Conservation (phyloP, 1,140 invertebrate species). For the Hyposmocoma kahamanoa region DNA sequence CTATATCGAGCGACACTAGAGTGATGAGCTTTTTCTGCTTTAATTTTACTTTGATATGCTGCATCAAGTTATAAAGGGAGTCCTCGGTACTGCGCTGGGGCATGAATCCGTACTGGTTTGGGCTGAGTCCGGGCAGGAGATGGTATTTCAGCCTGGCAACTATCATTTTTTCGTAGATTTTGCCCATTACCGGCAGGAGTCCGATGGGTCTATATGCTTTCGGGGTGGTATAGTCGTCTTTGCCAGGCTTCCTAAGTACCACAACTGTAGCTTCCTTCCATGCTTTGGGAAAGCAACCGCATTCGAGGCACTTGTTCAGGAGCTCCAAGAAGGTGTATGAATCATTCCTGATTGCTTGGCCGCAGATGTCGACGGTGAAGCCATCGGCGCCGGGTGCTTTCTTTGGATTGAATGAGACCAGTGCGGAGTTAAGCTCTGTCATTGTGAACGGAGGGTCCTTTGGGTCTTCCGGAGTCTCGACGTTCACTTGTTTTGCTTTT, state of each 20-base stretch:
- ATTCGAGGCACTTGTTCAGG: not conserved
- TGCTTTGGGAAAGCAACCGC: not conserved
- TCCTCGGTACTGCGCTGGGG: not conserved
- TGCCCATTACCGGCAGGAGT: not conserved
- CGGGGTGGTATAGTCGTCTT: too few species aligned
- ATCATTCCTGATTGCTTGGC: not conserved
- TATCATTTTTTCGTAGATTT: not conserved
- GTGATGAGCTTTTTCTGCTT: not conserved
- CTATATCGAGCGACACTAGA: not conserved
- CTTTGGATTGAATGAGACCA: not conserved
- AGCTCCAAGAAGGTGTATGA: not conserved
- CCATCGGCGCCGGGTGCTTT: conserved; percentile 6
- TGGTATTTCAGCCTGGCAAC: not conserved
- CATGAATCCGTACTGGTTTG: not conserved
- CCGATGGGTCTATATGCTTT: too few species aligned
- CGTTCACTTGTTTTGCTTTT: not conserved
- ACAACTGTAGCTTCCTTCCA: not conserved
- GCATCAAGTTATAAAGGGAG: not conserved
- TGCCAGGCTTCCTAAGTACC: too few species aligned
- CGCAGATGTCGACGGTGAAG: conserved; percentile 2
- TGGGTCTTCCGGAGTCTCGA: not conserved
- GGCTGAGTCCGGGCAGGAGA: not conserved
- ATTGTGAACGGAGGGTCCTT: not conserved
- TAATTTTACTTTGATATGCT: not conserved
- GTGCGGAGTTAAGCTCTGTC: not conserved